Percentiles rank a stretch among this genome's conserved stretches.
Evolutionary conservation across 2,797 vertebrate species (phyloP).

Genomic region (Spinus pinus): DNA sequence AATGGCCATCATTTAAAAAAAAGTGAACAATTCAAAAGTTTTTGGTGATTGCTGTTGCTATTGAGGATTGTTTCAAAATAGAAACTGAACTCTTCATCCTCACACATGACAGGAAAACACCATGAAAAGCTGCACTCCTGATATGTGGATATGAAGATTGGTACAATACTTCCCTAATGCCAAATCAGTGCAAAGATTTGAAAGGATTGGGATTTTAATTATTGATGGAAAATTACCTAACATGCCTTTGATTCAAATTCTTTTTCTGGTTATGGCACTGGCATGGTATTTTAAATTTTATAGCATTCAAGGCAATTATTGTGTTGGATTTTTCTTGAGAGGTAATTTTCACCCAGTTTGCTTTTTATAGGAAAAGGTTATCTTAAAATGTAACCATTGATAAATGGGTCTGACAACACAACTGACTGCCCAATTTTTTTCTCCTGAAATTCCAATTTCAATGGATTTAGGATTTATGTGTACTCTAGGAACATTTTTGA

Average conservation of each 20-base stretch:
- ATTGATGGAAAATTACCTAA: neutral
- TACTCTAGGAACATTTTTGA: neutral
- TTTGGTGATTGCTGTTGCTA: fast-evolving
- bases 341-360: neutral
- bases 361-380: neutral
- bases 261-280: neutral
- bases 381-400: neutral
- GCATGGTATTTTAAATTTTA: neutral
- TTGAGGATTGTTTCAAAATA: neutral
- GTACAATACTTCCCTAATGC: neutral
- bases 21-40: neutral
- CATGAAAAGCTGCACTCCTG: neutral
- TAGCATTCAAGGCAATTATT: neutral
- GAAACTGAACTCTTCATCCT: neutral
- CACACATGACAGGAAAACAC: neutral
- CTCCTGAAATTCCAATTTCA: neutral
- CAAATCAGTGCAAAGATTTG: neutral
- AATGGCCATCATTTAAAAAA: fast-evolving
- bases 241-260: neutral
- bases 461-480: neutral
- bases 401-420: neutral
- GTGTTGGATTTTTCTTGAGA: neutral
- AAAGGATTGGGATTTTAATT: neutral
- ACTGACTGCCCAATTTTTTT: neutral
- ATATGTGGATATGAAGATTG: neutral